Percentiles rank a stretch among this genome's conserved stretches.
Evolutionary conservation across 2,113 vertebrate species (phyloP).

Genomic region (Macquaria ambigua): DNA sequence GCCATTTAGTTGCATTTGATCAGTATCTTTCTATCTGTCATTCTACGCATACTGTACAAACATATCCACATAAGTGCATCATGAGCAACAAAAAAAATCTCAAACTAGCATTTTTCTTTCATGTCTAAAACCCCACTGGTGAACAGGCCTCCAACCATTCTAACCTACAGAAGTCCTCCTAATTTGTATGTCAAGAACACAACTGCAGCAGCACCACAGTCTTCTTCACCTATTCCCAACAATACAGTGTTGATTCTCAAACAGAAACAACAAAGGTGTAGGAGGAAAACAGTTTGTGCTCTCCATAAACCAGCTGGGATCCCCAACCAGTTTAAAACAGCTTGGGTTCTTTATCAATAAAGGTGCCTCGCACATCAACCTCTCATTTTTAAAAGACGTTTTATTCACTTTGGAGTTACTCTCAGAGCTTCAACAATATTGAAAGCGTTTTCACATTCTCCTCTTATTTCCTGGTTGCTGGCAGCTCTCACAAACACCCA

Average conservation of each 20-base stretch:
- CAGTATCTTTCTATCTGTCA: neutral
- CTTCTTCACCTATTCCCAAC: slow-evolving; percentile 12
- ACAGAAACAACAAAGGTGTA: slow-evolving; percentile 39
- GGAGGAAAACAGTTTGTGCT: slow-evolving; percentile 23
- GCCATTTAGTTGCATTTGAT: neutral
- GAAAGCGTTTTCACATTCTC: slow-evolving; percentile 21
- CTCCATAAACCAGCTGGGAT: slow-evolving; percentile 39
- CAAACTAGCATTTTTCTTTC: neutral
- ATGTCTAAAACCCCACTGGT: neutral
- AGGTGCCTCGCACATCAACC: slow-evolving; percentile 54
- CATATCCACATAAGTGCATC: neutral
- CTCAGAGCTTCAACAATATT: slow-evolving; percentile 26
- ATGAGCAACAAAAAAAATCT: neutral
- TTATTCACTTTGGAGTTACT: slow-evolving; percentile 38
- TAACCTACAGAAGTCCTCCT: neutral
- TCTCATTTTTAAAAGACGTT: slow-evolving; percentile 23
- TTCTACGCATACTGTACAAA: neutral
- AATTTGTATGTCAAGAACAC: neutral
- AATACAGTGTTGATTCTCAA: slow-evolving; percentile 11
- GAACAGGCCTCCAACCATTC: neutral
- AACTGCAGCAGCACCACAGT: neutral
- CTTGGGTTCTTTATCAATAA: slow-evolving; percentile 52
- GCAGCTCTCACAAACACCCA: slow-evolving; percentile 47
- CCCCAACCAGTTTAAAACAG: slow-evolving; percentile 37
- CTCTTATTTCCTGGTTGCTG: slow-evolving; percentile 46